Conservation (phyloP, 2,888 invertebrate genomes). For the Leptopilina myrica region DNA sequence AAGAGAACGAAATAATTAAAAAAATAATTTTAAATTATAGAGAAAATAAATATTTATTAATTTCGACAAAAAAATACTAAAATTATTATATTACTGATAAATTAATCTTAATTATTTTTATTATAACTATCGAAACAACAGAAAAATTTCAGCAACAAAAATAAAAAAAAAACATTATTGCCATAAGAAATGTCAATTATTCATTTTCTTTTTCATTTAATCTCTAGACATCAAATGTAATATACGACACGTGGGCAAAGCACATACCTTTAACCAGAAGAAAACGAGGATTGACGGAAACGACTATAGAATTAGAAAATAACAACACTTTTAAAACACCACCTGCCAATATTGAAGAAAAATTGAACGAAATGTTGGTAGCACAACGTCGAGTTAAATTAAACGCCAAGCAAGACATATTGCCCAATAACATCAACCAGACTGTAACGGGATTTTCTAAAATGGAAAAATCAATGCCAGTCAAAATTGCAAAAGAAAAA, state of each 20-base stretch:
- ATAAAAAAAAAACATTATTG: too few relatives aligned
- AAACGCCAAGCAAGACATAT: background rate
- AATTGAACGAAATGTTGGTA: constrained; percentile 2
- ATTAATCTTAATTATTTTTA: too few relatives aligned
- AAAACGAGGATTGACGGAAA: constrained; percentile 46
- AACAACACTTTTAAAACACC: background rate
- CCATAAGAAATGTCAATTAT: background rate
- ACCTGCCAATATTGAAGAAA: constrained; percentile 19
- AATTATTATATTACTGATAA: too few relatives aligned
- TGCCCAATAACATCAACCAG: background rate
- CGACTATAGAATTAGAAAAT: constrained; percentile 22
- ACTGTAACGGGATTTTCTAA: too few relatives aligned
- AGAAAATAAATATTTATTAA: too few relatives aligned
- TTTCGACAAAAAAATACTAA: too few relatives aligned
- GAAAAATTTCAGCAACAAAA: too few relatives aligned
- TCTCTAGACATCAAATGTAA: constrained; percentile 26
- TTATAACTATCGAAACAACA: too few relatives aligned
- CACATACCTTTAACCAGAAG: constrained; percentile 47
- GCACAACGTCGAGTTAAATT: background rate
- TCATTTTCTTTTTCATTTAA: constrained; percentile 12
- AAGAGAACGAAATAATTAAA: too few relatives aligned
- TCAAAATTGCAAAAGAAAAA: background rate
- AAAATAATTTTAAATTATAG: too few relatives aligned
- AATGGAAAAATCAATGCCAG: background rate
- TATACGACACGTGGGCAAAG: constrained; percentile 54